Evolutionary conservation across 2,888 invertebrate genomes (phyloP), one percentile per base, ranked within the genome.

Genomic region (Acleris literana): DNA sequence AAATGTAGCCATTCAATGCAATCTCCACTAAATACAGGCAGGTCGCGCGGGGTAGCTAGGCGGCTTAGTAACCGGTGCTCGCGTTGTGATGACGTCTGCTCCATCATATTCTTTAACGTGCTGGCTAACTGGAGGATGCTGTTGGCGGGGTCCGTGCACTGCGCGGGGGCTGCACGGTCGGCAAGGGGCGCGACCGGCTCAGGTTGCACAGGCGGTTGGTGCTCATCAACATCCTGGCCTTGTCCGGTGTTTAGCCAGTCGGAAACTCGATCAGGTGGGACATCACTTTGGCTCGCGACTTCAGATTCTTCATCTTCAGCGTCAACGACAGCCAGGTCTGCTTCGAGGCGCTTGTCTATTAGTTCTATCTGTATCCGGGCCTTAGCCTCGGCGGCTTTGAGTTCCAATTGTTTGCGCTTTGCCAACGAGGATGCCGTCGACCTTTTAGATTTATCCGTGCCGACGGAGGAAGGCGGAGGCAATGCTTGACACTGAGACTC

Each of bases 1-100:
- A 71, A 71, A 13, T 69, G 71, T 13, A 71, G 43, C 68, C 69
- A 71, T 46, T 71, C 71, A 20, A 69, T 56, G 18, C 68, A 65
- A 25, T 69, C 69, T 7, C 69, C 69, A 51, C 54, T 59, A 29
- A 68, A 71, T 0, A 64, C n/a, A 13, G 71, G 71, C 13, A 71
- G 46, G 18, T 71, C 71, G 3, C 67, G 61, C 6, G 69, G 66
- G 3, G 71, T 71, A 7, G 68, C 49, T 9, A 70, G 43, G 3
- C 68, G 64, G 39, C 52, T 68, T 7, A 68, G 61, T 17, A 68
- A 17, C 9, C 63, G 63, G 4, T 64, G 48, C 3, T 63, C 63
- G 16, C 55, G 46, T 16, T 49, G 25, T 3, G 22, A n/a, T 7
- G 66, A 52, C 18, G 60, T 56, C 11, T 44, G 44, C 1, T n/a